Evolutionary conservation across 2,888 invertebrate species (phyloP).

Genomic region (Trichogramma dendrolimi): DNA sequence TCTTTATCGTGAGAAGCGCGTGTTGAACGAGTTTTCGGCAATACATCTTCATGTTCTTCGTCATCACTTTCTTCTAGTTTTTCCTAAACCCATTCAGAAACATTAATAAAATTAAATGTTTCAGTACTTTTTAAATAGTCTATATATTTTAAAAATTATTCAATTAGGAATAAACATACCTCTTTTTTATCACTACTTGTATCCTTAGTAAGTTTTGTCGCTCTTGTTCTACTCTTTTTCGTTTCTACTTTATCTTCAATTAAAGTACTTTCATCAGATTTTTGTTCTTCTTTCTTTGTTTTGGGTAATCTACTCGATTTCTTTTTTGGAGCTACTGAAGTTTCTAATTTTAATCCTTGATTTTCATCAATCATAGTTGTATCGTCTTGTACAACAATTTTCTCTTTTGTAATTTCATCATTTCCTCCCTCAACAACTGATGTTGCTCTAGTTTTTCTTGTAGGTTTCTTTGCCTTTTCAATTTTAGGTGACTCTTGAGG

Average conservation of each 20-base stretch:
- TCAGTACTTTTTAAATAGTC: not conserved
- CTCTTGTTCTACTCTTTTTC: conserved; percentile 7
- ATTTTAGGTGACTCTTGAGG: too few relatives aligned
- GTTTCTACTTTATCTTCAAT: not conserved
- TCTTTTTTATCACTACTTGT: not conserved
- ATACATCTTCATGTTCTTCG: not conserved
- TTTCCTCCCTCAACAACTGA: conserved; percentile 1
- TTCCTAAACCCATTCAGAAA: not conserved
- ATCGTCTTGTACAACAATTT: not conserved
- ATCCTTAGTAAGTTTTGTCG: not conserved
- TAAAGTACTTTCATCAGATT: too few relatives aligned
- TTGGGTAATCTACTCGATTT: not conserved
- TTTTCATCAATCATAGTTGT: too few relatives aligned
- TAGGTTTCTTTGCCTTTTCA: not conserved
- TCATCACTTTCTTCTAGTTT: not conserved
- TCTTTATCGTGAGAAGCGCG: conserved; percentile 14
- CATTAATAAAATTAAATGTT: too few relatives aligned
- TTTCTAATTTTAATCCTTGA: too few relatives aligned
- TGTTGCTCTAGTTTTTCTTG: conserved; percentile 20
- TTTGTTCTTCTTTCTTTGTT: not conserved
- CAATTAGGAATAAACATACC: not conserved
- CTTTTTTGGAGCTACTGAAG: too few relatives aligned
- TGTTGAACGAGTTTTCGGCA: conserved; percentile 6
- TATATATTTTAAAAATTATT: not conserved
- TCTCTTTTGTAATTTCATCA: conserved; percentile 6